Evolutionary conservation across 2,797 vertebrate species (phyloP).

Genomic region (Clarias pachynema): DNA sequence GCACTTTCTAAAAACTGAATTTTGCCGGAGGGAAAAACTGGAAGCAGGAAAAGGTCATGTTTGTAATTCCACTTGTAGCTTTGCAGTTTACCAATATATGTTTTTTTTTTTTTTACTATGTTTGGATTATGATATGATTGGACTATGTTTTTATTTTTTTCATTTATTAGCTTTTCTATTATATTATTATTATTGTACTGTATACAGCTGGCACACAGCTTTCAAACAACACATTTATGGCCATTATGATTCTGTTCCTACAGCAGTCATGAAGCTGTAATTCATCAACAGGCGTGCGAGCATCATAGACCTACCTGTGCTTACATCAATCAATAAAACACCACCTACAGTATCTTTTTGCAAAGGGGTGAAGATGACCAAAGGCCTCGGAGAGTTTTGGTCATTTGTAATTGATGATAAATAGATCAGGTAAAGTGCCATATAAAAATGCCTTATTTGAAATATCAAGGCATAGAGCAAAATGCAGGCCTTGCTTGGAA

Average conservation of each 20-base stretch:
- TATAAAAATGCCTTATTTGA: background rate
- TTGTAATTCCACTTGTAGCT: background rate
- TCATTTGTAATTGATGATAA: background rate
- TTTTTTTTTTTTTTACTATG: background rate
- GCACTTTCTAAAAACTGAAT: background rate
- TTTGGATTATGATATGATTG: too few species aligned
- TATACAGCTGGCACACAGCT: background rate
- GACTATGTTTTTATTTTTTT: too few species aligned
- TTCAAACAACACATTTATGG: background rate
- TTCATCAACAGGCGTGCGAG: background rate
- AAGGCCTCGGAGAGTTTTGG: background rate
- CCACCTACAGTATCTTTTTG: background rate
- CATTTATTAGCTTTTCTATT: background rate
- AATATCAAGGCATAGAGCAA: conserved; percentile 11
- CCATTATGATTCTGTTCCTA: background rate
- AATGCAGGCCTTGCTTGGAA: conserved; percentile 30
- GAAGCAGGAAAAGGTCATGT: background rate
- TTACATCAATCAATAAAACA: background rate
- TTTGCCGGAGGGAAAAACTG: background rate
- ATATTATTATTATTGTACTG: background rate
- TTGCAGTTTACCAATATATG: background rate
- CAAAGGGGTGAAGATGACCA: background rate
- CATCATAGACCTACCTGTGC: background rate
- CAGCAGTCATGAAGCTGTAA: background rate
- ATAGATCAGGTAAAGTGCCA: background rate